Percentiles rank a stretch among this genome's conserved stretches.
These are phyloP conservation scores for Heliconius hewitsoni DNA, from an alignment of 1,140 invertebrate genomes.

Conservation along the genomic window DNA sequence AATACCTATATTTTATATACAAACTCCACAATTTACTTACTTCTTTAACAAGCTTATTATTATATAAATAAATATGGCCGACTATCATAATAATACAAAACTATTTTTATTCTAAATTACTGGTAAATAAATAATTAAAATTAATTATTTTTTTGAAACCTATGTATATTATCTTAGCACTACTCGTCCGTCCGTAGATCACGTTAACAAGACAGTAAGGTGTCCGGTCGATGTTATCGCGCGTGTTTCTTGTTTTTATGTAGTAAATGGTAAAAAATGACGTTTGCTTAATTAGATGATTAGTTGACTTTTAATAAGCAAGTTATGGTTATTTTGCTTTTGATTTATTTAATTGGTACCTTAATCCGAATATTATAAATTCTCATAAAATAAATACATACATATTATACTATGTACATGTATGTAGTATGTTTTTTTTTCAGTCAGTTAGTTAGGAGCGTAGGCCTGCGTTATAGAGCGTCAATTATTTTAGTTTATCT, in stretches of 20 bases:
- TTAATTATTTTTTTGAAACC: neutral
- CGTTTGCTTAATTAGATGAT: neutral
- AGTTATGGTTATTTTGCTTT: neutral
- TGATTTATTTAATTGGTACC: neutral
- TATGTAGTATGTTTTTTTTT: no score
- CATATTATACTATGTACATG: no score
- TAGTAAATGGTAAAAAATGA: neutral
- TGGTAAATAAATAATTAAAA: neutral
- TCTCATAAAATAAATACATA: no score
- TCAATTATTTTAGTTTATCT: no score
- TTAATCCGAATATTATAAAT: neutral
- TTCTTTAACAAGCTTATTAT: no score
- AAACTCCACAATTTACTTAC: no score
- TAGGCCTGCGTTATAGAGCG: no score
- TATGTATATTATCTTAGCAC: neutral
- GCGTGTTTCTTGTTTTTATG: neutral
- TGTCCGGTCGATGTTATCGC: constrained; percentile 13
- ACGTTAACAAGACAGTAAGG: constrained; percentile 30
- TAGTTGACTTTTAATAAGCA: neutral
- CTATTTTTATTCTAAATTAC: no score
- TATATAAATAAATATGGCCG: no score
- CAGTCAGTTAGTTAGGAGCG: no score
- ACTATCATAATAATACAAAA: no score
- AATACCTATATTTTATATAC: no score
- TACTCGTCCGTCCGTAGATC: constrained; percentile 16